These are phyloP conservation scores for Hanleya hanleyi DNA, from an alignment of 2,888 invertebrate species.

Conservation along the genomic window DNA sequence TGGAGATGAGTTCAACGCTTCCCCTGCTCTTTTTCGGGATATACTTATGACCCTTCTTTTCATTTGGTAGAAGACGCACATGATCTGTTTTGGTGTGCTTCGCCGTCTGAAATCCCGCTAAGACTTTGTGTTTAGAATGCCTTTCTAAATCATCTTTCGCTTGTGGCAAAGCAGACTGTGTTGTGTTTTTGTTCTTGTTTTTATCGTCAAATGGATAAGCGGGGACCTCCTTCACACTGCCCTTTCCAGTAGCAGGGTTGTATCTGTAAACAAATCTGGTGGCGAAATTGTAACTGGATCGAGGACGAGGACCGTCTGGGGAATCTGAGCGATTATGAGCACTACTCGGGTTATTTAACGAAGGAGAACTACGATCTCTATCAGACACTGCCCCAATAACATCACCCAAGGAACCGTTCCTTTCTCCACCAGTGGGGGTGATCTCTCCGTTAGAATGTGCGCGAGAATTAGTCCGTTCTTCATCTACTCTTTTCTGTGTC, in stretches of 20 bases:
- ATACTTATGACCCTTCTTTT: neutral
- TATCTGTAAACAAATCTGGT: neutral
- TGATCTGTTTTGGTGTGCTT: neutral
- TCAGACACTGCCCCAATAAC: neutral
- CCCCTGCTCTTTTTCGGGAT: neutral
- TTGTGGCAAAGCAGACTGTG: neutral
- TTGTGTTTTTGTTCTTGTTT: neutral
- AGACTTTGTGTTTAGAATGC: neutral
- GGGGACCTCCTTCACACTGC: conserved; percentile 3
- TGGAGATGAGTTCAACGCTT: neutral
- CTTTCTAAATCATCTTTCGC: neutral
- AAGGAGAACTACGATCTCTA: neutral
- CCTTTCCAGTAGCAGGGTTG: conserved; percentile 2
- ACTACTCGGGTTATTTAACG: neutral
- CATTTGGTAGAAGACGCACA: neutral
- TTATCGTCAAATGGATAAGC: neutral
- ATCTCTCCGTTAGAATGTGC: neutral
- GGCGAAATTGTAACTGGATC: neutral
- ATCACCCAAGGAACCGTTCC: neutral
- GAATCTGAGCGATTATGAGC: neutral
- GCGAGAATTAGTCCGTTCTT: neutral
- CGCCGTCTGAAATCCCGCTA: neutral
- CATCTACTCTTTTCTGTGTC: neutral
- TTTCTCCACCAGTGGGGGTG: no score
- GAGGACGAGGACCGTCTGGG: neutral